Evolutionary conservation across 1,140 invertebrate species (phyloP), one percentile per base, ranked within the genome.

Genomic region (Penaeus chinensis): DNA sequence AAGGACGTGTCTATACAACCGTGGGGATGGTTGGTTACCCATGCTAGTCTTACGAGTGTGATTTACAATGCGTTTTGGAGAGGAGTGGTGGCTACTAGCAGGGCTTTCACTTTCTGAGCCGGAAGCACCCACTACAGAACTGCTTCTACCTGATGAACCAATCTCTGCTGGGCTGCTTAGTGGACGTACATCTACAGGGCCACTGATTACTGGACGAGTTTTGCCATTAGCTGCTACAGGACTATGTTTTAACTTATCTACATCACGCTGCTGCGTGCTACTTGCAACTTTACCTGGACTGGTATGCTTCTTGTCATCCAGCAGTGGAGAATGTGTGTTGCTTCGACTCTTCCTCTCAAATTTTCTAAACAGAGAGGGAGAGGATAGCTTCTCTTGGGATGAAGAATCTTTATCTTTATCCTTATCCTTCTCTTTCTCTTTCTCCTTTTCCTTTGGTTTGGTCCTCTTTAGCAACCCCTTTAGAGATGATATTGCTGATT

Each of bases 401-500:
- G 76, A 79, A 10, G 62, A 27, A n/a, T 82, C 81, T 69, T 69
- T 82, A 20, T 82, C 85, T 27, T 87, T 87, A 65, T 87, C 85
- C 80, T 82, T 87, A 42, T 87, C 85, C 37, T 81, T 87, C 16
- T 82, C 81, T 69, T 69, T 82, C 8, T 82, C 85, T 27, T 87
- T 87, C 79, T 87, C 85, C 61, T 87, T 87, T 13, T 87, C 85
- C 60, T 87, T 87, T 13, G 86, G 61, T 63, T 88, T 90, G 74
- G 84, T 90, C 65, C 89, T 85, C 82, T 87, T 89, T 62, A 90
- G 77, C 66, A 90, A 84, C 65, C 87, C 87, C 82, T 87, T 90
- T 47, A 90, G 78, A 32, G 89, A 90, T 63, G 83, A 61, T 54
- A 90, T 89, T 19, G 89, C 76, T 20, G 87, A 90, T 63, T 90